phyloP scores from a whole-genome alignment of 1,140 invertebrate species.

The Drosophila seguyi region DNA sequence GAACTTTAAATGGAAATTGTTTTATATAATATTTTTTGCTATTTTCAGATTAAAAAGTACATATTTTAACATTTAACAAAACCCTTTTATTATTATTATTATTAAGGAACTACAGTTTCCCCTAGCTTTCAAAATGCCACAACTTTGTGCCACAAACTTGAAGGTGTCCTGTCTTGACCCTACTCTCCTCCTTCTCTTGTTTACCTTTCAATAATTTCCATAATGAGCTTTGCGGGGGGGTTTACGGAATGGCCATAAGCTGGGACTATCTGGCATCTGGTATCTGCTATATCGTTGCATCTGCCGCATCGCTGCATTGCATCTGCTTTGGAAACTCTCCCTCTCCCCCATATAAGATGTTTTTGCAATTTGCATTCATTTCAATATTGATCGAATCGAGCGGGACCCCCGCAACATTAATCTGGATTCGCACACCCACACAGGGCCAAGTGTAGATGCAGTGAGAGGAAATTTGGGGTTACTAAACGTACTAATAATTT shows the following conservation, averaged over 20 bases:
- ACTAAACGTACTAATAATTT: too few species aligned
- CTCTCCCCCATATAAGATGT: conserved; percentile 34
- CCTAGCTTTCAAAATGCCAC: too few species aligned
- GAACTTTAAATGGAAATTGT: too few species aligned
- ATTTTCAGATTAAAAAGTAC: too few species aligned
- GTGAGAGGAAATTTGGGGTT: not conserved
- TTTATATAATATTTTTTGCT: too few species aligned
- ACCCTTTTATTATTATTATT: too few species aligned
- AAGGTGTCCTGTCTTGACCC: not conserved
- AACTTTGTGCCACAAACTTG: not conserved
- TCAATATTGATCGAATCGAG: conserved; percentile 53
- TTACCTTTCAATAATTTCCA: conserved; percentile 47
- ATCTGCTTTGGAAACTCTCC: conserved; percentile 36
- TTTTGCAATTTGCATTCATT: conserved; percentile 56
- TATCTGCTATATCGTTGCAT: conserved; percentile 13
- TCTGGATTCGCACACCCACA: conserved; percentile 23
- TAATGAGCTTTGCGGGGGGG: conserved; percentile 47
- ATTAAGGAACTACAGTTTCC: too few species aligned
- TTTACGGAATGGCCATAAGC: conserved; percentile 1
- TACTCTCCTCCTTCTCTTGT: not conserved
- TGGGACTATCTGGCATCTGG: conserved; percentile 8
- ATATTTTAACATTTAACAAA: too few species aligned
- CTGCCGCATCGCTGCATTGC: conserved; percentile 27
- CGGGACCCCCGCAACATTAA: conserved; percentile 30
- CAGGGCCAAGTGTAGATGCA: not conserved